Evolutionary conservation across 2,113 vertebrate species (phyloP).

Genomic region (Cygnus buccinator): DNA sequence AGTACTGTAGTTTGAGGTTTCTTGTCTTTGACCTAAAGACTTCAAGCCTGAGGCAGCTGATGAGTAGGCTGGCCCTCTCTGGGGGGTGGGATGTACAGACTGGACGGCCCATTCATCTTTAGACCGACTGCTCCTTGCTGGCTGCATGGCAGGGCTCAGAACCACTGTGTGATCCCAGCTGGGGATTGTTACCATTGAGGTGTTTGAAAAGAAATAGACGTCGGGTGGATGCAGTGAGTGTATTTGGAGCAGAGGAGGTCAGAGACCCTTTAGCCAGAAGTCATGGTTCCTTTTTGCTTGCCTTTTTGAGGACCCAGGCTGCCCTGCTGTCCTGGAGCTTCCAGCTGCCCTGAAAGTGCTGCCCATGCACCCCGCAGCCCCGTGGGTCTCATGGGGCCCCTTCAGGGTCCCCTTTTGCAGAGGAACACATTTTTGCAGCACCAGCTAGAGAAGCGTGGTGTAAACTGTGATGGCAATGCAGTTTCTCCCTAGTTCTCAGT

Average conservation of each 20-base stretch:
- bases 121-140: background rate
- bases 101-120: background rate
- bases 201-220: background rate
- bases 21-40: background rate
- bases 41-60: background rate
- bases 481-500: background rate
- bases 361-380: background rate
- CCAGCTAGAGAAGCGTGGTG: background rate
- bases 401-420: background rate
- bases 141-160: background rate
- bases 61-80: background rate
- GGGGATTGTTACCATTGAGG: background rate
- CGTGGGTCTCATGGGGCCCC: background rate
- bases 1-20: background rate
- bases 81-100: background rate
- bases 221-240: background rate
- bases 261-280: background rate
- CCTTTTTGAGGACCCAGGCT: background rate
- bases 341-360: background rate
- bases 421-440: background rate
- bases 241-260: background rate
- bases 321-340: background rate
- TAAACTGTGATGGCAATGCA: background rate
- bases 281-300: background rate
- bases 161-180: background rate